Base-by-base conservation (phyloP, 2,797 vertebrate species). In the Prunella strophiata region DNA sequence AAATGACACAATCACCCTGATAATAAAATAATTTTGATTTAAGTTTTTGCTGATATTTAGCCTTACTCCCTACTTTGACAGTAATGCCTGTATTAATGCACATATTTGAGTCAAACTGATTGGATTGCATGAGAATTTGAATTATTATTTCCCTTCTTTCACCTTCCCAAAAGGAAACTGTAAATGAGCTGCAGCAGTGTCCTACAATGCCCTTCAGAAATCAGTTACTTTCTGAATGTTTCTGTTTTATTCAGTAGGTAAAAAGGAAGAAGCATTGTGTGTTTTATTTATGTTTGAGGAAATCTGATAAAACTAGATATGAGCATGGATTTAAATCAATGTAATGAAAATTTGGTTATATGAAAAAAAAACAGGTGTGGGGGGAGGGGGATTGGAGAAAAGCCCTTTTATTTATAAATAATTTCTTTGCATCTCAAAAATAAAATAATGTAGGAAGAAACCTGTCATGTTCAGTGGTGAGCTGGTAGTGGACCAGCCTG, bases 311-410 rank as follows among this genome's bases (percentile, higher is more conserved):
- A 88, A 36, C 18, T 40, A 48, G 36, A 36, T 73, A 26, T 10
- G 5, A 66, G n/a, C 10, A 17, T 61, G 18, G 54, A 27, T 48
- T 79, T 65, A 61, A 55, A 38, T 67, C 25, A 34, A 0, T 40
- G 12, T 66, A 75, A 58, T 38, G 30, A 22, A 66, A 29, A 45
- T 51, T 20, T 12, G 9, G 13, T 55, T 85, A 36, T 20, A 16
- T 40, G 9, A 88, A 54, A 21, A 1, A 1, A 30, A 17, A 5
- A 13, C 2, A 11, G 3, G 10, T 36, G n/a, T 1, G 2, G 10
- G 3, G 1, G 2, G 3, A 15, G 10, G 3, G 17, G 9, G 12
- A 6, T 32, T 84, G 36, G 18, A 51, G 13, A 36, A 62, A 62
- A 47, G 1, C 3, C 13, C 18, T 17, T 40, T 76, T 62, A 55